Percentiles rank a stretch among this genome's conserved stretches.
Conservation (phyloP, 2,797 vertebrate species). For the Leptoclinus maculatus region DNA sequence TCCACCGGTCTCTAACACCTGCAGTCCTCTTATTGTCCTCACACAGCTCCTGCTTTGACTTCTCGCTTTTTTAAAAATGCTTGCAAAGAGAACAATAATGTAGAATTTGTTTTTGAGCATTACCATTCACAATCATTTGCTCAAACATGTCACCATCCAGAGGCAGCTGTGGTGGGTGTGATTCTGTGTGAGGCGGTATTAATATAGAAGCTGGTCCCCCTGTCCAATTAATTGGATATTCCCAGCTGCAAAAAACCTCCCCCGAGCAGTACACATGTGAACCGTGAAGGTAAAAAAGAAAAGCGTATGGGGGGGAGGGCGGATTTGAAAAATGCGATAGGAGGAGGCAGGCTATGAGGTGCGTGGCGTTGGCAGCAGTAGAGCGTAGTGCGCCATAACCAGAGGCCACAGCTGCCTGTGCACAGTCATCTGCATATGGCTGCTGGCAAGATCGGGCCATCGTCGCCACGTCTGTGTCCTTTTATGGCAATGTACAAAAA, state of each 20-base stretch:
- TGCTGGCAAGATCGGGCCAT: conserved; percentile 46
- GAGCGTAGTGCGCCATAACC: conserved; percentile 58
- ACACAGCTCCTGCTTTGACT: conserved; percentile 5
- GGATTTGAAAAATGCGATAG: conserved; percentile 21
- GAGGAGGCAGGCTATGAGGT: conserved; percentile 34
- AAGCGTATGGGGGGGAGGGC: conserved; percentile 4
- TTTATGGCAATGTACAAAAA: conserved; percentile 31
- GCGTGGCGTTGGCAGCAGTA: conserved; percentile 26
- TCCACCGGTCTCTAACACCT: conserved; percentile 25
- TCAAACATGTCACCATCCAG: conserved; percentile 13
- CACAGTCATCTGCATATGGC: conserved; percentile 57
- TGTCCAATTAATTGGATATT: conserved; percentile 72
- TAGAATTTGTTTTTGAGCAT: background rate
- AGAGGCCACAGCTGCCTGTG: conserved; percentile 73
- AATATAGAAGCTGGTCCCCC: conserved; percentile 51
- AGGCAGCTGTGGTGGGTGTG: conserved; percentile 54
- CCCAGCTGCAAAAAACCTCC: conserved; percentile 63
- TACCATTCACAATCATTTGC: conserved; percentile 28
- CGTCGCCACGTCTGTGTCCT: conserved; percentile 37
- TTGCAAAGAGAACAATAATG: conserved; percentile 2
- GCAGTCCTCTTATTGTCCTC: conserved; percentile 8
- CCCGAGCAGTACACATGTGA: conserved; percentile 68
- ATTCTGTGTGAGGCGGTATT: conserved; percentile 41
- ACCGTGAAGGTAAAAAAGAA: conserved; percentile 62
- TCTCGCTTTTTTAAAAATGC: conserved; percentile 1